Conservation (phyloP, 2,888 invertebrate species). For the Hydroisotoma schaefferi region DNA sequence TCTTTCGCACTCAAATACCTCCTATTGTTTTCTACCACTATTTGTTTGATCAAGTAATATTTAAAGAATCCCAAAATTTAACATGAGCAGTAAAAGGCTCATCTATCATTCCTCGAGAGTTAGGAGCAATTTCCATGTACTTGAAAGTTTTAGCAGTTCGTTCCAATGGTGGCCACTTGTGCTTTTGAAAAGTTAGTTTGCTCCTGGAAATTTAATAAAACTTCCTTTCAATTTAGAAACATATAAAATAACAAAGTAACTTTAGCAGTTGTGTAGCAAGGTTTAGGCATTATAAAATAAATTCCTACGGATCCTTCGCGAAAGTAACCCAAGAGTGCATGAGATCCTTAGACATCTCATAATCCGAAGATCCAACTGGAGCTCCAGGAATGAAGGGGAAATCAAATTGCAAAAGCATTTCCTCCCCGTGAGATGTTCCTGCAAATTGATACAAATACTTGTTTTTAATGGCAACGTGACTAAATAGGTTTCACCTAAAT, state of each 20-base stretch:
- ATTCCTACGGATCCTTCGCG: constrained; percentile 36
- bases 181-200: constrained; percentile 28
- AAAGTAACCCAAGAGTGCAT: constrained; percentile 42
- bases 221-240: neutral
- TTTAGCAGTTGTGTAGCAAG: neutral
- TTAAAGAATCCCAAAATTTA: constrained; percentile 30
- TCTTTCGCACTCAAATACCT: too few relatives aligned
- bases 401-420: constrained; percentile 38
- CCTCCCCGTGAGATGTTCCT: constrained; percentile 36
- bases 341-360: constrained; percentile 38
- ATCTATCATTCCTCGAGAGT: constrained; percentile 33
- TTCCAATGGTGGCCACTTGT: constrained; percentile 29
- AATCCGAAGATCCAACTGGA: constrained; percentile 41
- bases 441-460: too few relatives aligned
- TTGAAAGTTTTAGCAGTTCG: constrained; percentile 11
- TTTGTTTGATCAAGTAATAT: constrained; percentile 23
- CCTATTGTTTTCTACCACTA: too few relatives aligned
- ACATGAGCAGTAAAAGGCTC: constrained; percentile 41
- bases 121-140: constrained; percentile 37
- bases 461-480: too few relatives aligned
- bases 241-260: neutral
- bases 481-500: too few relatives aligned
- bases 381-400: constrained; percentile 40
- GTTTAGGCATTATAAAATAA: neutral
- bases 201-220: constrained; percentile 15